phyloP scores from a whole-genome alignment of 2,797 vertebrate species.

The Dendrocincla fuliginosa region DNA sequence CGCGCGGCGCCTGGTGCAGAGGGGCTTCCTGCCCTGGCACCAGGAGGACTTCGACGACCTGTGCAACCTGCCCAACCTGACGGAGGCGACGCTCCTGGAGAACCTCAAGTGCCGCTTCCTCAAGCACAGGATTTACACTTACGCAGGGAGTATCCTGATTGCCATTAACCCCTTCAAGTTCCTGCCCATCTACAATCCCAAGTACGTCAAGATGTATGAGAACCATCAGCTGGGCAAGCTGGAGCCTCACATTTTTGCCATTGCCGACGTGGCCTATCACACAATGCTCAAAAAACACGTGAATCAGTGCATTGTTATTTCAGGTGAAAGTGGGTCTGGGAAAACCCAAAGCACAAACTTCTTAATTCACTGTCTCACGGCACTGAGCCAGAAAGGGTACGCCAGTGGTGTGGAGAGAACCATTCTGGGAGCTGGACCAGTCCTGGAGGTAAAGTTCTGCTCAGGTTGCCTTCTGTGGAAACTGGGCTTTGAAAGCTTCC shows the following conservation, averaged over 20 bases:
- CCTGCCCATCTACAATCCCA: slow-evolving; percentile 98
- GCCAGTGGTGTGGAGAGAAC: slow-evolving; percentile 97
- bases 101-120: slow-evolving; percentile 91
- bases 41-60: slow-evolving; percentile 92
- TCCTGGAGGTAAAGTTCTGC: slow-evolving; percentile 88
- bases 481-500: background rate
- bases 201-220: slow-evolving; percentile 98
- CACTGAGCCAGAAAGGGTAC: slow-evolving; percentile 97
- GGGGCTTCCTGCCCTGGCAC: slow-evolving; percentile 91
- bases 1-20: slow-evolving; percentile 82
- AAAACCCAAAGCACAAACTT: slow-evolving; percentile 99
- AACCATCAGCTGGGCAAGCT: slow-evolving; percentile 96
- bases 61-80: slow-evolving; percentile 92
- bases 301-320: slow-evolving; percentile 98
- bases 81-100: slow-evolving; percentile 87
- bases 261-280: slow-evolving; percentile 97
- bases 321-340: slow-evolving; percentile 96
- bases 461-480: background rate
- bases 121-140: slow-evolving; percentile 97
- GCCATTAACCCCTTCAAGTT: slow-evolving; percentile 98
- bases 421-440: slow-evolving; percentile 95
- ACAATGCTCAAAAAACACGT: slow-evolving; percentile 92
- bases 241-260: slow-evolving; percentile 97
- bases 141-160: slow-evolving; percentile 96
- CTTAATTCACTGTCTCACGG: slow-evolving; percentile 96